Evolutionary conservation across 2,888 invertebrate species (phyloP), one percentile per base, ranked within the genome.

Genomic region (Papilio gigon): DNA sequence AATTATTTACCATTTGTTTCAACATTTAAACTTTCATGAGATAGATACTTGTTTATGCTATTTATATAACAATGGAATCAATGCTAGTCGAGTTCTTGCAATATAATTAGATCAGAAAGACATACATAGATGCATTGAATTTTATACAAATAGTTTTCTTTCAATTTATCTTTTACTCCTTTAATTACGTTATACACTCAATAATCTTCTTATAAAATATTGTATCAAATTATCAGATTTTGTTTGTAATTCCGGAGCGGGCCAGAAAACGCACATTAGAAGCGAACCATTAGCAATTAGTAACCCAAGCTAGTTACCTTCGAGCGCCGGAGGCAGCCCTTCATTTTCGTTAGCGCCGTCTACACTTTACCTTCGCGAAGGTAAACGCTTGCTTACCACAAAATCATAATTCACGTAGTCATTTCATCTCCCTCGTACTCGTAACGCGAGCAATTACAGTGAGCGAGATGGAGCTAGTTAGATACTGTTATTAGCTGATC

Each of bases 281-380:
- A 79, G 73, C 79, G 76, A 82, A 78, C 81, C 82, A 80, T 78
- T 77, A 79, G 78, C 81, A 84, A 87, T 87, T 88, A 88, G 84
- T 84, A 83, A 80, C 77, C 77, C 78, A 77, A 84, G 83, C 75
- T 79, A 75, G 82, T 86, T 87, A 85, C 90, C 90, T 90, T 90
- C 89, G 80, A 87, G 82, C 81, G 80, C 83, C 81, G 80, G 84
- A 86, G 82, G 81, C 81, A 84, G 90, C 90, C 91, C 91, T 92
- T 91, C 90, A 85, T 90, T 90, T 90, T 90, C 80, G 89, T 91
- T 90, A 92, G 87, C 89, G 86, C 87, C 88, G 85, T 82, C 84
- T 81, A 85, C 81, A 88, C 84, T 84, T 83, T 86, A 85, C 88
- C 88, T 88, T 83, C 79, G 79, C 78, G 88, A 90, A 90, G 90